Conservation (phyloP, 2,797 vertebrate genomes). For the Sorex maritimensis region DNA sequence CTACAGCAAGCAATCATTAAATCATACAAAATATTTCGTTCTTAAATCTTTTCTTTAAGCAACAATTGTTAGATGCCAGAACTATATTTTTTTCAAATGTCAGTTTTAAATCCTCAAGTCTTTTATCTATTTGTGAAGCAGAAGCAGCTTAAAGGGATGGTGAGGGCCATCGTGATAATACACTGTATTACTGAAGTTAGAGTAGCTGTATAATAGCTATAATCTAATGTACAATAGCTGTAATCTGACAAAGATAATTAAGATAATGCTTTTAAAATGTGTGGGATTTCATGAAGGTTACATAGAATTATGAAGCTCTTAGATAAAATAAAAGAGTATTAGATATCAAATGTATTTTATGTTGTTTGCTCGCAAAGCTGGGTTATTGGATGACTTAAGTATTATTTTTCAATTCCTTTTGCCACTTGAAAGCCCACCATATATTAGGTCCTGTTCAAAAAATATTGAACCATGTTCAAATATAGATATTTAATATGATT, state of each 20-base stretch:
- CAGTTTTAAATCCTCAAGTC: conserved; percentile 73
- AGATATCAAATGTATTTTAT: conserved; percentile 44
- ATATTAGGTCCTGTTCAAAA: not conserved
- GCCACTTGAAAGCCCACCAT: not conserved
- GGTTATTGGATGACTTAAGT: not conserved
- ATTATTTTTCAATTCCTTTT: conserved; percentile 54
- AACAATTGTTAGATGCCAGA: conserved; percentile 74
- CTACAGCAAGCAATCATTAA: conserved; percentile 83
- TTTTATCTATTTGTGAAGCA: conserved; percentile 73
- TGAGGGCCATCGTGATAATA: conserved; percentile 75
- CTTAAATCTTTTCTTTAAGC: conserved; percentile 79
- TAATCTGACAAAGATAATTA: conserved; percentile 81
- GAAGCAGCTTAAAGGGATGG: conserved; percentile 78
- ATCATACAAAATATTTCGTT: conserved; percentile 80
- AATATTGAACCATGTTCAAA: not conserved
- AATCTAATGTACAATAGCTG: conserved; percentile 69
- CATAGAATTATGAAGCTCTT: conserved; percentile 62
- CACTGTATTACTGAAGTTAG: conserved; percentile 70
- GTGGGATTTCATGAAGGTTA: conserved; percentile 41
- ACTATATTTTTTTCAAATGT: conserved; percentile 68
- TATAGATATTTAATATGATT: conserved; percentile 10
- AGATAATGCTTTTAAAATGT: conserved; percentile 67
- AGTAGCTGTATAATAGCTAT: conserved; percentile 54
- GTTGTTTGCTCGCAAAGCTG: conserved; percentile 22
- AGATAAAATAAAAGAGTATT: conserved; percentile 32